These are phyloP conservation scores for Channallabes apus DNA, from an alignment of 2,797 vertebrate species.

Conservation along the genomic window DNA sequence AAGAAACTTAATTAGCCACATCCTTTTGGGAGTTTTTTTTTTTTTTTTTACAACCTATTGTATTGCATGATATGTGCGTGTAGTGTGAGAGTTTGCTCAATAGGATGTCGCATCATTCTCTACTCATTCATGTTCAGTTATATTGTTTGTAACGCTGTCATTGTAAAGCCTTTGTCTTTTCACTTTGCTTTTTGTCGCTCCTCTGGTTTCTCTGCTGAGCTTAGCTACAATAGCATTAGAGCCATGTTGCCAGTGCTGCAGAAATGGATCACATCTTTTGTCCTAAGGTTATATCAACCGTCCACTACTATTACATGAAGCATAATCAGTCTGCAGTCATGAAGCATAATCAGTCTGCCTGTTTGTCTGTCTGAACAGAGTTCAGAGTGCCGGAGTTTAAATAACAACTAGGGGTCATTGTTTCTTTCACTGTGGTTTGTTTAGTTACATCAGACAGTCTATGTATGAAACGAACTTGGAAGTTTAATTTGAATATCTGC, in stretches of 20 bases:
- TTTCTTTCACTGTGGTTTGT: background rate
- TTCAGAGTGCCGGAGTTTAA: background rate
- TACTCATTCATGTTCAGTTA: too few species aligned
- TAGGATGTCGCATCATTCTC: background rate
- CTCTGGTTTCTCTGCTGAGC: background rate
- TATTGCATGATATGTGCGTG: background rate
- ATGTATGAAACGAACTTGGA: background rate
- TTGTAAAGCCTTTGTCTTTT: background rate
- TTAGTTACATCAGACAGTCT: background rate
- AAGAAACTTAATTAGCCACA: background rate
- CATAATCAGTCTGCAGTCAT: too few species aligned
- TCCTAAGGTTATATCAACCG: background rate
- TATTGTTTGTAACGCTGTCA: background rate
- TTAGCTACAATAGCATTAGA: background rate
- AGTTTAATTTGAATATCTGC: too few species aligned
- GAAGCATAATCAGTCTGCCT: background rate
- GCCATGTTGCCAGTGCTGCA: background rate
- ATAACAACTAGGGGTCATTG: background rate
- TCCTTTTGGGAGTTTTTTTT: background rate
- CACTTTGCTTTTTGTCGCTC: background rate
- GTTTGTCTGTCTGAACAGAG: background rate
- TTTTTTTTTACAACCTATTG: too few species aligned
- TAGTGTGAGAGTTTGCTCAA: background rate
- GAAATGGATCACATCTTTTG: background rate
- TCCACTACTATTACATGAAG: background rate